Conservation (phyloP, 1,140 invertebrate genomes). For the Portunus trituberculatus region DNA sequence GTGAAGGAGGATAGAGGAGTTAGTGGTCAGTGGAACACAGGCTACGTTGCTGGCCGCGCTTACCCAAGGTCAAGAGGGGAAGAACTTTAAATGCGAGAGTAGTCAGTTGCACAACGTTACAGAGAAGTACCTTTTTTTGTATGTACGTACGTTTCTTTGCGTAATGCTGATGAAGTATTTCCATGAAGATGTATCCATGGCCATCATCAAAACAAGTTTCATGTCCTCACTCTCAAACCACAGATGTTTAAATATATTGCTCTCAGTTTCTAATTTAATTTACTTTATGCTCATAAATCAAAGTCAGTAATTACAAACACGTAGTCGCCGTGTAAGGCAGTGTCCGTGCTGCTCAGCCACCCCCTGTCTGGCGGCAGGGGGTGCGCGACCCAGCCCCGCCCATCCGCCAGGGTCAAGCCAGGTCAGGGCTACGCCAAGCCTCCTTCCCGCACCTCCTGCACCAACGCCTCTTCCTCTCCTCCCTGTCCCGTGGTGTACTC, state of each 20-base stretch:
- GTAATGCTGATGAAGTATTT: too few species aligned
- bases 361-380: not conserved
- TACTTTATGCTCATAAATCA: not conserved
- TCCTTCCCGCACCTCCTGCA: not conserved
- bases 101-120: too few species aligned
- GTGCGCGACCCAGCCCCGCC: not conserved
- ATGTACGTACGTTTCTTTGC: too few species aligned
- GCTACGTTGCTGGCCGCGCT: too few species aligned
- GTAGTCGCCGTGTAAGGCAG: not conserved
- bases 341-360: not conserved
- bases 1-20: too few species aligned
- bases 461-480: not conserved
- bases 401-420: not conserved
- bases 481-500: not conserved
- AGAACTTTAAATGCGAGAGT: too few species aligned
- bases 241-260: not conserved
- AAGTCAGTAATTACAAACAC: not conserved
- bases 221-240: too few species aligned
- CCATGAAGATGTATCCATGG: too few species aligned
- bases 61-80: too few species aligned
- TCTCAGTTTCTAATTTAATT: not conserved
- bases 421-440: not conserved
- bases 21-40: too few species aligned
- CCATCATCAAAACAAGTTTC: too few species aligned
- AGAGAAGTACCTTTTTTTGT: too few species aligned